Percentiles rank a stretch among this genome's conserved stretches.
Conservation (phyloP, 2,797 vertebrate genomes). For the Malacoctenus gilli region DNA sequence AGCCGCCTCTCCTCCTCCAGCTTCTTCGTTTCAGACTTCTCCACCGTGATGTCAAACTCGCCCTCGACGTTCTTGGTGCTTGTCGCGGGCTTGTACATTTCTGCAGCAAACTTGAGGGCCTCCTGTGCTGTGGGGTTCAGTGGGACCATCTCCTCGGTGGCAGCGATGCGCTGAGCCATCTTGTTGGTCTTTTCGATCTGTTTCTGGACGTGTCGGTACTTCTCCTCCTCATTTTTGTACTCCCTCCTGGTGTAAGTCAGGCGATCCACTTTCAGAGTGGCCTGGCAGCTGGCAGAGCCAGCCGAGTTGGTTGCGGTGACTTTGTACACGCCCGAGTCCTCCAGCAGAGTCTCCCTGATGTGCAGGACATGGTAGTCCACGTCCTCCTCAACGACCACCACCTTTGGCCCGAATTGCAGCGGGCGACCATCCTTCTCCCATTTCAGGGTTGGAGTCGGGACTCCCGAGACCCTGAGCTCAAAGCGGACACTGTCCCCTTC, state of each 20-base stretch:
- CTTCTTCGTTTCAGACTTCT: constrained; percentile 87
- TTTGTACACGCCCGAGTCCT: constrained; percentile 94
- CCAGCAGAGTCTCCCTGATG: constrained; percentile 94
- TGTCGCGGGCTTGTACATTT: constrained; percentile 95
- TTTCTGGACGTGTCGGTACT: constrained; percentile 86
- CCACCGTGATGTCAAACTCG: constrained; percentile 88
- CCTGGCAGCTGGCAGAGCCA: constrained; percentile 93
- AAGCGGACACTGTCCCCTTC: constrained; percentile 93
- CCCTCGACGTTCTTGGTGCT: constrained; percentile 96
- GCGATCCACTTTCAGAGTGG: constrained; percentile 92
- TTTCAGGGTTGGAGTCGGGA: constrained; percentile 85
- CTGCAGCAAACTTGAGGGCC: constrained; percentile 93
- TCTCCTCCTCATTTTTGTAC: constrained; percentile 92
- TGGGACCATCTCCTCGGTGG: constrained; percentile 84
- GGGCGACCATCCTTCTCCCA: constrained; percentile 95
- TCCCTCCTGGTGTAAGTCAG: constrained; percentile 92
- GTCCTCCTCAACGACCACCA: constrained; percentile 91
- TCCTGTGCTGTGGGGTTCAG: constrained; percentile 94
- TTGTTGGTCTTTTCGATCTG: constrained; percentile 97
- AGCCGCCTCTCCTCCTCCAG: constrained; percentile 87
- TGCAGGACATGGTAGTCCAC: constrained; percentile 91
- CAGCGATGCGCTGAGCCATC: constrained; percentile 92
- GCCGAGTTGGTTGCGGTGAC: constrained; percentile 95
- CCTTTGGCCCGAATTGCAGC: constrained; percentile 88
- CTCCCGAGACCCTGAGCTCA: constrained; percentile 94